A percentile compares a stretch with the other conserved stretches of the same genome.
These are phyloP conservation scores for Sitta europaea DNA, from an alignment of 2,113 vertebrate genomes.

Conservation along the genomic window DNA sequence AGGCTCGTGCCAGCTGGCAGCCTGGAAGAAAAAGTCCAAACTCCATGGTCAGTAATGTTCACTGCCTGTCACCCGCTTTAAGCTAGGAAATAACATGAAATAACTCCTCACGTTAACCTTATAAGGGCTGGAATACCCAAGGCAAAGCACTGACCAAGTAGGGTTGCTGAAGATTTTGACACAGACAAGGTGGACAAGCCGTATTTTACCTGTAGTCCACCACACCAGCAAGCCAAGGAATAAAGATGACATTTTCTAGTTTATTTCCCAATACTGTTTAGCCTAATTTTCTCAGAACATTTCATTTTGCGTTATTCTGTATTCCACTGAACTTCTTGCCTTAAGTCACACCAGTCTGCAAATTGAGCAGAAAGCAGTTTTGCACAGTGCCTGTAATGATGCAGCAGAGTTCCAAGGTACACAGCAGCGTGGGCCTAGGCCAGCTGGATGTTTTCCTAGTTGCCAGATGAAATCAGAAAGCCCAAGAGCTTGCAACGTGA, in stretches of 20 bases:
- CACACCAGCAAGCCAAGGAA: not conserved
- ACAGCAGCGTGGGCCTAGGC: not conserved
- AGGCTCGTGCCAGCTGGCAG: not conserved
- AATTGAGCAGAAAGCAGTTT: not conserved
- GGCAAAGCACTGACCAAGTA: not conserved
- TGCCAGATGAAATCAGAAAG: not conserved
- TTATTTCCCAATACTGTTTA: not conserved
- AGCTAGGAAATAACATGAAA: fast-evolving
- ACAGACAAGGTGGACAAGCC: not conserved
- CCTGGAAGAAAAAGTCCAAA: not conserved
- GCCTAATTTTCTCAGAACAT: not conserved
- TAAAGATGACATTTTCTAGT: not conserved
- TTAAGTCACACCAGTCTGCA: not conserved
- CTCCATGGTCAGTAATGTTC: not conserved
- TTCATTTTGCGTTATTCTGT: not conserved
- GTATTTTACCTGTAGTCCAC: not conserved
- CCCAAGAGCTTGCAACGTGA: not conserved
- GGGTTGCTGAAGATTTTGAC: not conserved
- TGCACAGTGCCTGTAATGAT: not conserved
- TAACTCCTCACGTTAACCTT: not conserved
- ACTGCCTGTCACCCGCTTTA: not conserved
- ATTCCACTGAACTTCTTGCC: not conserved
- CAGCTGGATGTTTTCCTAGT: not conserved
- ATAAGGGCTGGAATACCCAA: not conserved
- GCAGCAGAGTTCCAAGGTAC: not conserved